Evolutionary conservation across 2,888 invertebrate genomes (phyloP).

Genomic region (Pilophorus perplexus): DNA sequence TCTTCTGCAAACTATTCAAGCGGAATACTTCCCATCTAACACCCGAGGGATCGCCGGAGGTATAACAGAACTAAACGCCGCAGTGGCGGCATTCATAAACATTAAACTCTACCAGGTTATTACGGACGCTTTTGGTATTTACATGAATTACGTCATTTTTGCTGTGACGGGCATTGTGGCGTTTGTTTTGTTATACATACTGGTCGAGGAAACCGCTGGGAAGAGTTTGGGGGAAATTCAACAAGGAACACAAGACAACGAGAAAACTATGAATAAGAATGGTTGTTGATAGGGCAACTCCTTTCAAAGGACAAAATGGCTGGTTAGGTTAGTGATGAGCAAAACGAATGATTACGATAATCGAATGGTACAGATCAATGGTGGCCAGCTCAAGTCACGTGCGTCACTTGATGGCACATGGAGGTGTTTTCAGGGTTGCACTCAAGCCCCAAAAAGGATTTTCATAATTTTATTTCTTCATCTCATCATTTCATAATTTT

Average conservation of each 20-base stretch:
- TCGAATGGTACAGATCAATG: too few species aligned
- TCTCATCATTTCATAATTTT: too few species aligned
- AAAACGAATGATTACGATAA: too few species aligned
- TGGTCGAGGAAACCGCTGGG: constrained; percentile 48
- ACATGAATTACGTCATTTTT: constrained; percentile 45
- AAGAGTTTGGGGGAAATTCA: constrained; percentile 47
- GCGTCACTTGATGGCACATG: too few species aligned
- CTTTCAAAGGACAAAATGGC: too few species aligned
- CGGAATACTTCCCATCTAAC: constrained; percentile 47
- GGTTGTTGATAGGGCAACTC: too few species aligned
- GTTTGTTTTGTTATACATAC: constrained; percentile 44
- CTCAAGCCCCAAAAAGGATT: too few species aligned
- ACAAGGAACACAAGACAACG: neutral
- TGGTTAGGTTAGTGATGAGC: too few species aligned
- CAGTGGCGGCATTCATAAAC: constrained; percentile 44
- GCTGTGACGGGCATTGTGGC: constrained; percentile 41
- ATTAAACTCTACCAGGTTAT: constrained; percentile 46
- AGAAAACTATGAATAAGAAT: neutral
- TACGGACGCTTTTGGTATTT: constrained; percentile 44
- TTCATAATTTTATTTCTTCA: too few species aligned
- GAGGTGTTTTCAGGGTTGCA: too few species aligned
- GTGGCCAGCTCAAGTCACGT: too few species aligned
- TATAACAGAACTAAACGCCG: constrained; percentile 44
- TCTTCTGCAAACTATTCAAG: constrained; percentile 47
- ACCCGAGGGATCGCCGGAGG: constrained; percentile 47